Evolutionary conservation across 2,113 vertebrate genomes (phyloP), one percentile per base, ranked within the genome.

Genomic region (Cynocephalus volans): DNA sequence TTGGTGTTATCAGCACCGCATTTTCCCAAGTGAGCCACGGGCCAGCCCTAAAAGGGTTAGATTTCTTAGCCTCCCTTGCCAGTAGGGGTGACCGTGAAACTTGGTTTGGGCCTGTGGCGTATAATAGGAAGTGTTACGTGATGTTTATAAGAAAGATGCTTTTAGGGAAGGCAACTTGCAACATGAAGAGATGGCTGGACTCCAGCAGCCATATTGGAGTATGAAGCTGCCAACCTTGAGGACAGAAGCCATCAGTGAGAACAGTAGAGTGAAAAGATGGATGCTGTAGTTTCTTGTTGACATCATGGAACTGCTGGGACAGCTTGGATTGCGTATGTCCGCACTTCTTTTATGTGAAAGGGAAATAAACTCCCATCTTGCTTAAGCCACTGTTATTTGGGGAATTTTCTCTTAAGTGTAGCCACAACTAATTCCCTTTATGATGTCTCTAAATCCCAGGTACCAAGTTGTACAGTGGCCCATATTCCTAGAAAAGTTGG

Each of bases 401-500:
- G 28, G 36, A 19, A 9, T 93, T 86, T 77, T 86, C 45, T 84
- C 48, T 93, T 23, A 41, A 11, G 24, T 31, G 77, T 50, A 50
- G 33, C 45, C 45, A 84, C 79, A 83, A 28, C 26, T 18, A 18
- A 85, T 85, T 62, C 33, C 45, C n/a, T 76, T 93, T 65, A 58
- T 17, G n/a, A 54, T 52, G 58, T 76, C 45, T 92, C 36, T 83
- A 73, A 64, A 83, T 62, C 14, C 21, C 14, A 48, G 28, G 65
- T 48, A 36, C 67, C 41, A 17, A 50, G 56, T 92, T 83, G 31
- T 60, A 62, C 11, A 23, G 72, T 50, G 56, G 56, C 8, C n/a
- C 48, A 54, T 41, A 73, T 83, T 92, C 90, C 90, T 83, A n/a
- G 56, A 73, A 92, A 92, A 92, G 24, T 17, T 12, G 36, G 5